Percentiles rank a stretch among this genome's conserved stretches.
These are phyloP conservation scores for Melieria picta DNA, from an alignment of 2,888 invertebrate species.

Conservation along the genomic window DNA sequence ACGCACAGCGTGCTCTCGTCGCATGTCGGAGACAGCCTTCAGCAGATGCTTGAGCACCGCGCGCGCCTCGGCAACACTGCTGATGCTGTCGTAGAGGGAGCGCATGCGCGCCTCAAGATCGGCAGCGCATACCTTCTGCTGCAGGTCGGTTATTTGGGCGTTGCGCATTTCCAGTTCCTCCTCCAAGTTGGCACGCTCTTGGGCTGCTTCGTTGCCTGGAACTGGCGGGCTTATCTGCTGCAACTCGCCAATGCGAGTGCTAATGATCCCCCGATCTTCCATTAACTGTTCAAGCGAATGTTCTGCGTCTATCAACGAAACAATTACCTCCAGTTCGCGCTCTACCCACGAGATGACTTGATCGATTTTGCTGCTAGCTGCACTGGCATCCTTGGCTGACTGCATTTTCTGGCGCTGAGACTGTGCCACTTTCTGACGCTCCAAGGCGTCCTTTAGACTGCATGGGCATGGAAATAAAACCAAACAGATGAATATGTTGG, in stretches of 20 bases:
- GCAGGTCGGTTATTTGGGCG: slow-evolving; percentile 60
- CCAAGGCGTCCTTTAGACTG: slow-evolving; percentile 62
- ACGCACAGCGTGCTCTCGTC: slow-evolving; percentile 62
- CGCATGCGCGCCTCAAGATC: slow-evolving; percentile 78
- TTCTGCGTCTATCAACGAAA: slow-evolving; percentile 82
- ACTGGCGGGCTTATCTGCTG: slow-evolving; percentile 31
- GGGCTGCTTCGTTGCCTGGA: slow-evolving; percentile 29
- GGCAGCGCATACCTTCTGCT: slow-evolving; percentile 81
- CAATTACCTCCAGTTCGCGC: slow-evolving; percentile 82
- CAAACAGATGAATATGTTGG: neutral
- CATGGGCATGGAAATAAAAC: slow-evolving; percentile 11
- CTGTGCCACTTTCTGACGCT: slow-evolving; percentile 58
- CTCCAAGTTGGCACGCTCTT: slow-evolving; percentile 52
- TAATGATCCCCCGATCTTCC: slow-evolving; percentile 74
- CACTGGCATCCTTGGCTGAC: slow-evolving; percentile 46
- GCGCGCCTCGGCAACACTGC: slow-evolving; percentile 82
- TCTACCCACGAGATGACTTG: slow-evolving; percentile 74
- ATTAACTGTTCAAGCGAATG: slow-evolving; percentile 79
- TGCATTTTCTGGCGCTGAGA: slow-evolving; percentile 55
- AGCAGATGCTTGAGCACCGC: slow-evolving; percentile 72
- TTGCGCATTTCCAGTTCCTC: slow-evolving; percentile 63
- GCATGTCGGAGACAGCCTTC: slow-evolving; percentile 55
- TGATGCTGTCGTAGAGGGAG: slow-evolving; percentile 77
- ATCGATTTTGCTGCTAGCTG: slow-evolving; percentile 65
- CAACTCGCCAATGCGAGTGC: slow-evolving; percentile 54